Evolutionary conservation across 1,140 invertebrate genomes (phyloP), one percentile per base, ranked within the genome.

Genomic region (Phymorhynchus buccinoides): DNA sequence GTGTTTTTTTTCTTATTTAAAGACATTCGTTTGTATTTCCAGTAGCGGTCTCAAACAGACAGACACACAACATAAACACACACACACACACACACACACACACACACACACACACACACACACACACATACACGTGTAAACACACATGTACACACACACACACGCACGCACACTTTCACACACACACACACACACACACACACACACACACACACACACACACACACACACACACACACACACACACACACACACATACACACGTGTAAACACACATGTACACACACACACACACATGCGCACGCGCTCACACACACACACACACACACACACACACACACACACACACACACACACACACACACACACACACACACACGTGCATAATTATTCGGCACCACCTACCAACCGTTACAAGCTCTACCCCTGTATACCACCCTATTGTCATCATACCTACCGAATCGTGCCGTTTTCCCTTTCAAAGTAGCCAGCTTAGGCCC

Each of bases 161-260:
- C 62, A 30, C n/a, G 6, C 62, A 66, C 62, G 6, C 62, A 66
- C 62, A 27, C 62, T 14, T 27, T 12, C 62, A 30, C 62, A 66
- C 62, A 27, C 62, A 30, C 62, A 66, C 62, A 66, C 62, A 30
- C 62, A 66, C 62, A 30, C 62, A 66, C 62, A 30, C 62, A 66
- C 62, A 30, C 62, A 66, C 62, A 30, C 62, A 66, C 62, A 4
- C 62, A 66, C 62, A 30, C 62, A 66, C 62, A 66, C 62, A 66
- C 62, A 66, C 62, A 66, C 62, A 66, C 62, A 66, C 62, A 66
- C 62, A 66, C 62, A 66, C 62, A 66, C 62, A 66, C 62, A 66
- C 62, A 66, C 62, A 66, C 62, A 66, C 62, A 66, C 62, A 66
- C 62, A 66, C 62, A 66, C 62, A 66, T 27, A 12, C 62, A 66